A percentile compares a stretch with the other conserved stretches of the same genome.
Conservation (phyloP, 2,888 invertebrate genomes). For the Blastobasis lacticolella region DNA sequence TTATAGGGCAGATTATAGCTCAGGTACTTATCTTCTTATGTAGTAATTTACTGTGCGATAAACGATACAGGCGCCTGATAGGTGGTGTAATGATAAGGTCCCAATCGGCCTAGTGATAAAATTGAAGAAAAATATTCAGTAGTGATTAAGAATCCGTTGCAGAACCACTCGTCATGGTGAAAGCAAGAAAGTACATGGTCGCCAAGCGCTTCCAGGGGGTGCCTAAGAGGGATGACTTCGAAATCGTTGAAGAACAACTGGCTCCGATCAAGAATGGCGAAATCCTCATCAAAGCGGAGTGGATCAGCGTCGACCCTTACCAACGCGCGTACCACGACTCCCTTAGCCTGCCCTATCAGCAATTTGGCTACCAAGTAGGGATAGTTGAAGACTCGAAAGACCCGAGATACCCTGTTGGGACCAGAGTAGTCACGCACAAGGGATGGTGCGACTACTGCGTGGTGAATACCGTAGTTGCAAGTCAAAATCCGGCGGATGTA, state of each 20-base stretch:
- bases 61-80: no score
- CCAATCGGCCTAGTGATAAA: no score
- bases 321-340: slow-evolving; percentile 24
- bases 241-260: slow-evolving; percentile 75
- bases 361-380: slow-evolving; percentile 29
- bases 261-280: slow-evolving; percentile 74
- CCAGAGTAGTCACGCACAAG: slow-evolving; percentile 70
- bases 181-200: slow-evolving; percentile 72
- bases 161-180: slow-evolving; percentile 42
- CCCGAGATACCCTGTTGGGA: slow-evolving; percentile 74
- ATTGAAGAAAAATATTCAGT: no score
- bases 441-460: slow-evolving; percentile 79
- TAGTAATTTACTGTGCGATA: no score
- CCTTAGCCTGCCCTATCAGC: slow-evolving; percentile 21
- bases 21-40: no score
- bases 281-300: slow-evolving; percentile 36
- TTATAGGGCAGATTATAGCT: no score
- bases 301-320: slow-evolving; percentile 43
- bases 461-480: slow-evolving; percentile 16
- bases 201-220: slow-evolving; percentile 71
- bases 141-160: no score
- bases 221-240: slow-evolving; percentile 73
- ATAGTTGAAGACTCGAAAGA: slow-evolving; percentile 75
- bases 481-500: slow-evolving; percentile 11
- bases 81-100: no score